Conservation (phyloP, 2,888 invertebrate species). For the Tethea ocularis region DNA sequence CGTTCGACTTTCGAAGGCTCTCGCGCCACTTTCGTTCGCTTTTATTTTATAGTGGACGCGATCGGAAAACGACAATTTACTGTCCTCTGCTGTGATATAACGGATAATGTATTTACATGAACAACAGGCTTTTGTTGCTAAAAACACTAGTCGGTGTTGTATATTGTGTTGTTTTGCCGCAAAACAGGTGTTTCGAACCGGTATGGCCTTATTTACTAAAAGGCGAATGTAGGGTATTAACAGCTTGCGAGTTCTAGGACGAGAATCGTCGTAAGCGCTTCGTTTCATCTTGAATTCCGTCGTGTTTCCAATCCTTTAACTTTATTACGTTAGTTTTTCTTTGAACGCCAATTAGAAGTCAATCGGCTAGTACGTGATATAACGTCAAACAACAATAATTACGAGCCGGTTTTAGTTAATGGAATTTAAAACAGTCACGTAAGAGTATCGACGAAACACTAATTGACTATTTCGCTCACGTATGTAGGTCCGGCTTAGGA, state of each 20-base stretch:
- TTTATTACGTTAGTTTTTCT: conserved; percentile 25
- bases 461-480: conserved; percentile 46
- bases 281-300: background rate
- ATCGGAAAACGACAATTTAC: conserved; percentile 48
- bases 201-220: conserved; percentile 8
- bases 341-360: conserved; percentile 40
- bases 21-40: conserved; percentile 36
- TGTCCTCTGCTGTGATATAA: conserved; percentile 31
- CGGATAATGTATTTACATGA: conserved; percentile 27
- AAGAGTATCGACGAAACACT: conserved; percentile 37
- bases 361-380: conserved; percentile 49
- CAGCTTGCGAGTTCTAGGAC: background rate
- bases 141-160: conserved; percentile 3
- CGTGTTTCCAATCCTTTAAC: conserved; percentile 11
- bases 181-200: conserved; percentile 12
- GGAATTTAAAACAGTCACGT: conserved; percentile 52
- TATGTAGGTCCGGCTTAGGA: conserved; percentile 43
- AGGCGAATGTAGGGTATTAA: background rate
- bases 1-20: conserved; percentile 45
- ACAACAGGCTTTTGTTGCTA: conserved; percentile 9
- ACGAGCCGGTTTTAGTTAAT: conserved; percentile 39
- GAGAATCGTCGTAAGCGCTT: background rate
- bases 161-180: conserved; percentile 9
- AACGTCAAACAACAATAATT: conserved; percentile 30
- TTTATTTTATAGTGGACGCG: conserved; percentile 33